Conservation (phyloP, 2,113 vertebrate genomes). For the Serilophus lunatus region DNA sequence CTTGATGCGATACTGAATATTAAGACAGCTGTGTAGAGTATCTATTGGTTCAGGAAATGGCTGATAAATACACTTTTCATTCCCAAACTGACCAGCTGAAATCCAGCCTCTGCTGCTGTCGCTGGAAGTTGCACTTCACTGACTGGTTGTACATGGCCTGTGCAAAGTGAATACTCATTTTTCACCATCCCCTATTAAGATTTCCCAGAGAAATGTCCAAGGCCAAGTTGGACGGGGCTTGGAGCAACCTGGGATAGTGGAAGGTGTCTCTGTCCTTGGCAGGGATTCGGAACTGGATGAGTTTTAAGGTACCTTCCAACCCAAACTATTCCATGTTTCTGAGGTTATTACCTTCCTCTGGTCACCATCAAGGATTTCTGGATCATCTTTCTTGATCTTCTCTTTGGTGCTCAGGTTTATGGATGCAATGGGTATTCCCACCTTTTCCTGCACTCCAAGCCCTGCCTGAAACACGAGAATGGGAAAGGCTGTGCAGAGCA, state of each 20-base stretch:
- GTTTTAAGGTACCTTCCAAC: background rate
- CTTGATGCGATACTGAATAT: background rate
- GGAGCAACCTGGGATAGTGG: background rate
- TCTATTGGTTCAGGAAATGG: background rate
- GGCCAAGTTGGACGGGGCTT: rapidly evolving
- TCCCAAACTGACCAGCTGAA: background rate
- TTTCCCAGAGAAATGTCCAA: background rate
- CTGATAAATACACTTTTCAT: background rate
- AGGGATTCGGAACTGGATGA: too few relatives aligned
- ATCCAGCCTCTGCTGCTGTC: background rate
- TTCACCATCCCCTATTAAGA: background rate
- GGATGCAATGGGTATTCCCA: background rate
- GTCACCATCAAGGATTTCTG: background rate
- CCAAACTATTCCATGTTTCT: background rate
- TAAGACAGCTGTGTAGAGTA: background rate
- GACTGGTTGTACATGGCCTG: rapidly evolving
- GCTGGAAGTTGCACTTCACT: background rate
- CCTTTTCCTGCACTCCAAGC: background rate
- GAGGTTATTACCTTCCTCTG: background rate
- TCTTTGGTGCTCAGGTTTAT: background rate
- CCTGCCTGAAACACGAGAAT: background rate
- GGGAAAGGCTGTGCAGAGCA: background rate
- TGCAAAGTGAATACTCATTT: background rate
- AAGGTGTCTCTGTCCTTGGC: background rate
- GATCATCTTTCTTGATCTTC: background rate